Evolutionary conservation across 2,888 invertebrate genomes (phyloP).

Genomic region (Dorcus parallelipipedus): DNA sequence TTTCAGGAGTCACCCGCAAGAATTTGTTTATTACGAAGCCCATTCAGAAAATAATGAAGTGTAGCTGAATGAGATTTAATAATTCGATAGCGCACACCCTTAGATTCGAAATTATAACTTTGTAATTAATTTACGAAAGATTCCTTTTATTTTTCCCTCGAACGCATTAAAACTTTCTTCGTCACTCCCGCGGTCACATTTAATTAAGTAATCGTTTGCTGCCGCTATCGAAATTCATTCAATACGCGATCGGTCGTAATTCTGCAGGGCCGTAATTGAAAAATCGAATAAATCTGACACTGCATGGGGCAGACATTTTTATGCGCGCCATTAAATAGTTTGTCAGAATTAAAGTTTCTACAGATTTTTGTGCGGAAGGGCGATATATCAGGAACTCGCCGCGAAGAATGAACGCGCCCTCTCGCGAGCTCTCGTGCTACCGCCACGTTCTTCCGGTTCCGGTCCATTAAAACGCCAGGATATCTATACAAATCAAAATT

Average conservation of each 20-base stretch:
- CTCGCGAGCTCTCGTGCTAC: constrained; percentile 11
- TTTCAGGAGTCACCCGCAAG: neutral
- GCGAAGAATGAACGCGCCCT: constrained; percentile 13
- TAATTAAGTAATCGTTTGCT: too few species aligned
- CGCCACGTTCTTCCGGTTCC: constrained; percentile 30
- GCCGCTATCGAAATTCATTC: neutral
- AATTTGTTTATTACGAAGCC: neutral
- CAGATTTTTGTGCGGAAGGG: constrained; percentile 21
- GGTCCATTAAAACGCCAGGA: constrained; percentile 32
- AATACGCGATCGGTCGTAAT: neutral
- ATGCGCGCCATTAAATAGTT: constrained; percentile 29
- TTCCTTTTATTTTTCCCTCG: neutral
- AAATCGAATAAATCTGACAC: neutral
- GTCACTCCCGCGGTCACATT: too few species aligned
- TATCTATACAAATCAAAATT: constrained; percentile 28
- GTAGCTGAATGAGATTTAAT: constrained; percentile 1
- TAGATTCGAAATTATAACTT: constrained; percentile 1
- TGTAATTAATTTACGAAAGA: neutral
- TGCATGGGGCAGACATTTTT: constrained; percentile 22
- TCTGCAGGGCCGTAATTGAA: neutral
- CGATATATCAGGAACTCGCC: constrained; percentile 24
- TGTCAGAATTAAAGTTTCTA: constrained; percentile 30
- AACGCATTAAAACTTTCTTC: too few species aligned
- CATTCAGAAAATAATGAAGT: neutral
- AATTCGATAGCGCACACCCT: neutral